Base-by-base conservation (phyloP, 2,113 vertebrate genomes). In the Mohoua ochrocephala region DNA sequence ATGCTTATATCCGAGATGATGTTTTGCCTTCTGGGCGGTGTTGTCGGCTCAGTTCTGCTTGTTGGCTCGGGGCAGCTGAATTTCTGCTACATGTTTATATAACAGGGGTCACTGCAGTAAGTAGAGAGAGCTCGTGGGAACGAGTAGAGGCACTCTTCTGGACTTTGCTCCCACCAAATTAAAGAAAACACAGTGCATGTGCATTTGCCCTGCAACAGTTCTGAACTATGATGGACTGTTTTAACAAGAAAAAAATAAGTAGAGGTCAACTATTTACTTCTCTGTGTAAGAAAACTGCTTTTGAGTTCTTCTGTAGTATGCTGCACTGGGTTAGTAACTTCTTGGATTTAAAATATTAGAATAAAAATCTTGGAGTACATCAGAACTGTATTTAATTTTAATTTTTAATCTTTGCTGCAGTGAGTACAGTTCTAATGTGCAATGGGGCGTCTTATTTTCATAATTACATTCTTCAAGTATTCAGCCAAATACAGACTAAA, bases 121-220 rank as follows among this genome's bases (percentile, higher is more conserved):
- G 94, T 27, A 45, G 95, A 56, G 87, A 97, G 95, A 97, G 97
- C 97, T 96, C 97, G 97, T 97, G 97, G 98, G 97, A 98, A 98
- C 95, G 65, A 79, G 80, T 53, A 84, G 87, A 92, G 82, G 64
- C 96, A 74, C 91, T 97, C 91, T 63, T 81, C 88, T 95, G 94
- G 95, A 93, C 96, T 97, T 68, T 93, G 92, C 91, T 97, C 96
- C 96, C 95, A 96, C 94, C 93, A 96, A 97, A 95, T 96, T 95
- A 97, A 97, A 97, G 97, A 96, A 96, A 97, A 97, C 93, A 95
- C 81, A 94, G 89, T 86, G 85, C 95, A 59, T 96, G 89, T 96
- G 95, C 54, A 3, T 94, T 96, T 96, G 93, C 92, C 96, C 96
- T 95, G 89, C 89, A 90, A 93, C 91, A 95, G 93, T 95, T 96